Evolutionary conservation across 2,797 vertebrate species (phyloP).

Genomic region (Zenarchopterus dispar): DNA sequence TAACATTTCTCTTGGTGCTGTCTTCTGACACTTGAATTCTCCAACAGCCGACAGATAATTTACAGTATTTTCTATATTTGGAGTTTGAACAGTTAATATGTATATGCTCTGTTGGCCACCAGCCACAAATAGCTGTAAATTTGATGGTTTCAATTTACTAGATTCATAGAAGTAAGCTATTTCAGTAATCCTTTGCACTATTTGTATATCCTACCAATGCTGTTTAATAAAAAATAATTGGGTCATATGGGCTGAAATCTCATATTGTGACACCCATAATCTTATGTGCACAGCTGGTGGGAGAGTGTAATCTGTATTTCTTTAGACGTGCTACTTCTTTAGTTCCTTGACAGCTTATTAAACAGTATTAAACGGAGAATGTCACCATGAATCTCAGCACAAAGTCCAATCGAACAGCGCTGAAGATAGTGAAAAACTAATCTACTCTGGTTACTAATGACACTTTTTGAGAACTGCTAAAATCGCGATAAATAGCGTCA

Average conservation of each 20-base stretch:
- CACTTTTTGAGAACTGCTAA: conserved; percentile 6
- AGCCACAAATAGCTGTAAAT: conserved; percentile 25
- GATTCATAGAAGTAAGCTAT: conserved; percentile 24
- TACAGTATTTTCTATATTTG: background rate
- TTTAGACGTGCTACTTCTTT: conserved; percentile 10
- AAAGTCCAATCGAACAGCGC: conserved; percentile 8
- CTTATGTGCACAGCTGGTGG: background rate
- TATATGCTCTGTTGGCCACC: conserved; percentile 4
- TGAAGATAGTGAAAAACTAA: conserved; percentile 11
- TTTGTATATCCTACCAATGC: conserved; percentile 10
- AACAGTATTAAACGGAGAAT: conserved; percentile 34
- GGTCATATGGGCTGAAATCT: conserved; percentile 27
- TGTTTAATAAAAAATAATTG: conserved; percentile 38
- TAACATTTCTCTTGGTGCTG: conserved; percentile 19
- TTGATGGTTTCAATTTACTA: conserved; percentile 17
- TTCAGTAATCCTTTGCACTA: conserved; percentile 31
- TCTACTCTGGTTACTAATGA: background rate
- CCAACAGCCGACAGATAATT: conserved; percentile 9
- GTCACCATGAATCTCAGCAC: conserved; percentile 23
- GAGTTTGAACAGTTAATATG: conserved; percentile 14
- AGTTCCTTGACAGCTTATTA: conserved; percentile 33
- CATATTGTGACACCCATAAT: conserved; percentile 14
- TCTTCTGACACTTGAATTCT: conserved; percentile 25
- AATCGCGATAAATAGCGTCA: background rate
- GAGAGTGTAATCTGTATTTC: conserved; percentile 3